Conservation (phyloP, 2,113 vertebrate species). For the Oryzias melastigma region DNA sequence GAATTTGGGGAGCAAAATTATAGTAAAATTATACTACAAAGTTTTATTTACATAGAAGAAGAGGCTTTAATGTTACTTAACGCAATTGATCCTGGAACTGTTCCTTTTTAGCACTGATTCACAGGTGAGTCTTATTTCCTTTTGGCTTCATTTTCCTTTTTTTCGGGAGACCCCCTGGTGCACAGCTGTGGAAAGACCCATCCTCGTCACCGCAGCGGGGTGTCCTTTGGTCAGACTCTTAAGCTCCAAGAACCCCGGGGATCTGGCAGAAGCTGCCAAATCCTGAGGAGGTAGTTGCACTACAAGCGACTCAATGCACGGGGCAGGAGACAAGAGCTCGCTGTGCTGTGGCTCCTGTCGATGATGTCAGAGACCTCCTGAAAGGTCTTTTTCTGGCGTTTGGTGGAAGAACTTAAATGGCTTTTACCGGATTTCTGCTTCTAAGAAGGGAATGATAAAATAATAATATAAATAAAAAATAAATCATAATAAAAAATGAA, state of each 20-base stretch:
- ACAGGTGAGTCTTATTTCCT: not conserved
- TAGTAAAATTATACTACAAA: too few relatives aligned
- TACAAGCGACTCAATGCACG: conserved; percentile 24
- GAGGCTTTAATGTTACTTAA: not conserved
- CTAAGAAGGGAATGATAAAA: too few relatives aligned
- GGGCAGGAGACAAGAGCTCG: conserved; percentile 4
- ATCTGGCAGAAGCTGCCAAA: conserved; percentile 39
- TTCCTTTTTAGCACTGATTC: conserved; percentile 4
- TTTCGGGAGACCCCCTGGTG: not conserved
- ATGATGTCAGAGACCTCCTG: conserved; percentile 35
- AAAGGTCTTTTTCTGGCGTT: conserved; percentile 1
- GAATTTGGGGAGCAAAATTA: too few relatives aligned
- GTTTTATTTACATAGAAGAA: not conserved
- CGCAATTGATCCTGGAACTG: conserved; percentile 5
- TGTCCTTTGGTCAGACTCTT: conserved; percentile 54
- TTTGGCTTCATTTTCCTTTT: conserved; percentile 10
- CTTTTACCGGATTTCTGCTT: not conserved
- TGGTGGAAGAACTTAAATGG: not conserved
- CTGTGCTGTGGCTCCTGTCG: conserved; percentile 15
- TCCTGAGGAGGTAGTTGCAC: conserved; percentile 36
- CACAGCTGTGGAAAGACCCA: conserved; percentile 18
- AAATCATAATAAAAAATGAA: too few relatives aligned
- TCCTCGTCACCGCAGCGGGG: conserved; percentile 44
- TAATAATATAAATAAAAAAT: too few relatives aligned
- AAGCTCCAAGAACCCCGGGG: conserved; percentile 39